Evolutionary conservation across 2,113 vertebrate genomes (phyloP).

Genomic region (Verasper variegatus): DNA sequence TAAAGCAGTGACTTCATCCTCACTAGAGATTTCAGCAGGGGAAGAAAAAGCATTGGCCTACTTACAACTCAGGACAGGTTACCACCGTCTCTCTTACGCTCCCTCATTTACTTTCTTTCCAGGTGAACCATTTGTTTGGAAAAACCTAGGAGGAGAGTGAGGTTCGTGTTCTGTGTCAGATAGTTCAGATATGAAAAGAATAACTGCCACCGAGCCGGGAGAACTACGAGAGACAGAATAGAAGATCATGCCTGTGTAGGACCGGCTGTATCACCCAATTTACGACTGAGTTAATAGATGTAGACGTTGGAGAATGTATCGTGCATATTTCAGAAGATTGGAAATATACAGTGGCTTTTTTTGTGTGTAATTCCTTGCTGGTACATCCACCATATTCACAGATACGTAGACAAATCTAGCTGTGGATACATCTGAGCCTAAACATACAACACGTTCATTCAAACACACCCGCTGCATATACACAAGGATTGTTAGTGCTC

Average conservation of each 20-base stretch:
- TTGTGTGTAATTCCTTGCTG: too few species aligned
- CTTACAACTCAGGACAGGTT: conserved; percentile 53
- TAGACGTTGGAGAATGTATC: neutral
- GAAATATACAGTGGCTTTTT: neutral
- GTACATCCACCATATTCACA: too few species aligned
- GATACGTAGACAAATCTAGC: too few species aligned
- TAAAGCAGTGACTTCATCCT: too few species aligned
- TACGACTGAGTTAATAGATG: neutral
- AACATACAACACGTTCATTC: too few species aligned
- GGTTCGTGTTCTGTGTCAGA: neutral
- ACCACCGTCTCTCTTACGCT: conserved; percentile 10
- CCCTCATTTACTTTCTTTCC: conserved; percentile 10
- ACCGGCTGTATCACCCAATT: conserved; percentile 15
- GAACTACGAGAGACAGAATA: neutral
- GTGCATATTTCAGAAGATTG: too few species aligned
- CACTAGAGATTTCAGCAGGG: neutral
- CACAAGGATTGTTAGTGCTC: conserved; percentile 46
- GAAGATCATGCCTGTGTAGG: neutral
- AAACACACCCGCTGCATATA: neutral
- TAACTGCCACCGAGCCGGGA: neutral
- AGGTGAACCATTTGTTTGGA: neutral
- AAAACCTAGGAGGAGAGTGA: neutral
- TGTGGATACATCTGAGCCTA: too few species aligned
- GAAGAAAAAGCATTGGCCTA: conserved; percentile 52
- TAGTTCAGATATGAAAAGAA: neutral